A percentile compares a stretch with the other conserved stretches of the same genome.
Conservation (phyloP, 2,888 invertebrate genomes). For the Neuroscelio doddi region DNA sequence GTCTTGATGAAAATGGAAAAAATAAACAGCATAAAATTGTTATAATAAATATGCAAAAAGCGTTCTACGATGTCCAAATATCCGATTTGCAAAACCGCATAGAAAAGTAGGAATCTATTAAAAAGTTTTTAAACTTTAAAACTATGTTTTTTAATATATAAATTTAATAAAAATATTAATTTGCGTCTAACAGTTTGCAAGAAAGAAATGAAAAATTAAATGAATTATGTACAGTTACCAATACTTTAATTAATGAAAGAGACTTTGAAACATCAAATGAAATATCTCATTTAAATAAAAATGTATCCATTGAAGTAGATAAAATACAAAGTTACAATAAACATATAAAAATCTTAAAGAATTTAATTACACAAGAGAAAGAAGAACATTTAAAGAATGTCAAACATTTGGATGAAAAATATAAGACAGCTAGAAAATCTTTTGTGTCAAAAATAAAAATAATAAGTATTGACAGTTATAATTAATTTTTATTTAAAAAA, state of each 20-base stretch:
- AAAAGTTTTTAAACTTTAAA: too few species aligned
- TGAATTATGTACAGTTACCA: slow-evolving; percentile 33
- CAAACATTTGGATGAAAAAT: slow-evolving; percentile 49
- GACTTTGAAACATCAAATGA: slow-evolving; percentile 52
- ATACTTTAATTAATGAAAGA: slow-evolving; percentile 33
- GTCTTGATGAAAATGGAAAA: too few species aligned
- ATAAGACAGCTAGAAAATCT: slow-evolving; percentile 48
- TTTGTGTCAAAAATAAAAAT: slow-evolving; percentile 57
- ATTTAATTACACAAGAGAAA: slow-evolving; percentile 42
- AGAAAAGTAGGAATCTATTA: slow-evolving; percentile 47
- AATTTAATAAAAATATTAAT: slow-evolving; percentile 7
- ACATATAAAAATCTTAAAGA: slow-evolving; percentile 38
- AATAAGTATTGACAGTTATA: slow-evolving; percentile 51
- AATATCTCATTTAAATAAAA: slow-evolving; percentile 52
- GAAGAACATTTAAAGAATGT: slow-evolving; percentile 47
- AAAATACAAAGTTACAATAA: slow-evolving; percentile 47
- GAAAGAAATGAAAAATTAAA: slow-evolving; percentile 51
- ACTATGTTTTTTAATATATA: slow-evolving; percentile 1
- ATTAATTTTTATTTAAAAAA: too few species aligned
- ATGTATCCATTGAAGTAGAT: slow-evolving; percentile 45
- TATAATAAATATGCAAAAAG: slow-evolving; percentile 60
- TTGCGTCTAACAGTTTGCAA: slow-evolving; percentile 50
- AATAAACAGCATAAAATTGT: slow-evolving; percentile 30
- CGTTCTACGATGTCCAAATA: slow-evolving; percentile 56
- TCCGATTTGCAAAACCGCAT: slow-evolving; percentile 52